Base-by-base conservation (phyloP, 2,113 vertebrate species). In the Piprites chloris region DNA sequence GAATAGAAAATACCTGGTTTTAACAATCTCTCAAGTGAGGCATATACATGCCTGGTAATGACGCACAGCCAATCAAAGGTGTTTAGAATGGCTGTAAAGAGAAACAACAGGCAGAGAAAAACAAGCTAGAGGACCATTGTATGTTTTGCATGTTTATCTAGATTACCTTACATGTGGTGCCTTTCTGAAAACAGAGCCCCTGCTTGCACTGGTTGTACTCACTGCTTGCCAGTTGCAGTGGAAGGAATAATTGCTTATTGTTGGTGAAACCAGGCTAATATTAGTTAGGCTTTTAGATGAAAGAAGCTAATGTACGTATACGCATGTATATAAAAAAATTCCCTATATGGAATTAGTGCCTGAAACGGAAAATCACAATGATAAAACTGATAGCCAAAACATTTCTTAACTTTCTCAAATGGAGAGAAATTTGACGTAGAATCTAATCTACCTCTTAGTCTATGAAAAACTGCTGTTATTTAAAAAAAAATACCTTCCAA, bases 321-420 rank as follows among this genome's bases (percentile, higher is more conserved):
- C 11, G n/a, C 5, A 11, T 5, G 39, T 2, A 30, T 1, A 22
- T 1, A 26, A 37, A 41, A 41, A 37, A 39, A 4, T 6, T 42
- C 18, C 39, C 11, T 46, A 7, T 9, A 14, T 22, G 17, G 24
- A 89, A 85, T 71, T 71, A 42, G 32, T 7, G 12, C 26, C 58
- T 26, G 17, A 42, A 81, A 84, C 7, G 42, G 8, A 85, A 85
- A 94, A 87, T 22, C 9, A 55, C 46, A 49, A 15, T 7, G 5
- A 47, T 68, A 37, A 81, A 69, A 78, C 3, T 12, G 5, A 85
- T 3, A 30, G 23, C 4, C 53, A 56, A 78, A 56, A 39, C 4
- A 50, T 59, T 72, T 77, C 16, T 37, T 58, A 42, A 10, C 4
- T 55, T 89, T 63, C 52, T 52, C 27, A 85, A 72, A 93, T 1